Percentiles rank a stretch among this genome's conserved stretches.
Evolutionary conservation across 2,113 vertebrate genomes (phyloP).

Genomic region (Okapia johnstoni): DNA sequence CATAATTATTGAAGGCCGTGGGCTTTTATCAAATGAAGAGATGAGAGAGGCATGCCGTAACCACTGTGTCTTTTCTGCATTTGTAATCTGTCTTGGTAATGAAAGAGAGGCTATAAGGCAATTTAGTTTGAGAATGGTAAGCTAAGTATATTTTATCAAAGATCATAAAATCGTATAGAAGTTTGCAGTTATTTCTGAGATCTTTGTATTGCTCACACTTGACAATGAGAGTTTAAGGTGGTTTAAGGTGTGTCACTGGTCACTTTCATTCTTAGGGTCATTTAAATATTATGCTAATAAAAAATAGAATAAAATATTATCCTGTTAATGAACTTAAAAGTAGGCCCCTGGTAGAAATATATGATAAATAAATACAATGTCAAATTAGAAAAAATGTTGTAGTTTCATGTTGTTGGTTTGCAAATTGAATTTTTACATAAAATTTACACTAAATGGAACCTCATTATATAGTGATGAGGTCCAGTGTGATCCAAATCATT

Average conservation of each 20-base stretch:
- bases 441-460: conserved; percentile 89
- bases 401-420: conserved; percentile 88
- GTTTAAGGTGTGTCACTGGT: neutral
- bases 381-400: conserved; percentile 84
- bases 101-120: conserved; percentile 22
- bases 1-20: neutral
- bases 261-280: conserved; percentile 25
- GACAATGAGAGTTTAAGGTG: conserved; percentile 27
- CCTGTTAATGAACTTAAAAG: conserved; percentile 64
- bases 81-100: neutral
- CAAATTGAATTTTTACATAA: conserved; percentile 91
- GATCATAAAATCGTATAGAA: conserved; percentile 14
- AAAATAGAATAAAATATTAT: conserved; percentile 41
- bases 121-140: conserved; percentile 10
- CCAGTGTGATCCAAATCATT: conserved; percentile 89
- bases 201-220: conserved; percentile 38
- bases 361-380: conserved; percentile 82
- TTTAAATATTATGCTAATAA: conserved; percentile 53
- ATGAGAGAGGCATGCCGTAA: neutral
- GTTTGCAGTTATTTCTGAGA: conserved; percentile 31
- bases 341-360: conserved; percentile 60
- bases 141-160: conserved; percentile 1
- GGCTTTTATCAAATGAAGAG: neutral
- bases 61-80: conserved; percentile 12
- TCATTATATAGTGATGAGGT: conserved; percentile 88